Percentiles rank a stretch among this genome's conserved stretches.
Conservation (phyloP, 1,140 invertebrate genomes). For the Scaptomyza graminum region DNA sequence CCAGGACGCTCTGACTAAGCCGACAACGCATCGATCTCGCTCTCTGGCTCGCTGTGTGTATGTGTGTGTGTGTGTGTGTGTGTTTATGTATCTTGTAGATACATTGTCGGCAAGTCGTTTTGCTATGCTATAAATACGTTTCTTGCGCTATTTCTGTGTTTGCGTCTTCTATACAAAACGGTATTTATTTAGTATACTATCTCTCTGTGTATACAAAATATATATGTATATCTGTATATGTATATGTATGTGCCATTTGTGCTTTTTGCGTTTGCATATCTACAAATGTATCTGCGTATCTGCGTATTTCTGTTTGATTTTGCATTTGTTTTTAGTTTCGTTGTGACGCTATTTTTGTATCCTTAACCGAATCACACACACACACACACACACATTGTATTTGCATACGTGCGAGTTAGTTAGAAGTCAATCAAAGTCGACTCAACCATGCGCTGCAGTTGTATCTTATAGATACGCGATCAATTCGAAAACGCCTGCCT, state of each 20-base stretch:
- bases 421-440: constrained; percentile 14
- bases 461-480: constrained; percentile 15
- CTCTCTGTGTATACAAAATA: not conserved
- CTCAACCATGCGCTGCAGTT: constrained; percentile 18
- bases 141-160: constrained; percentile 44
- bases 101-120: constrained; percentile 15
- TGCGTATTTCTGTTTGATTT: constrained; percentile 61
- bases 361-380: constrained; percentile 6
- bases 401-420: constrained; percentile 17
- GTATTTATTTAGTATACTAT: constrained; percentile 41
- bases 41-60: constrained; percentile 1
- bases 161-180: constrained; percentile 49
- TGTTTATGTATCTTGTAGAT: constrained; percentile 35
- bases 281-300: constrained; percentile 10
- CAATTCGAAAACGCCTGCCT: not conserved
- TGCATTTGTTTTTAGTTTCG: constrained; percentile 57
- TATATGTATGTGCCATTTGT: constrained; percentile 9
- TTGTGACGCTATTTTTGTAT: constrained; percentile 31
- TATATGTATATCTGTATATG: not conserved
- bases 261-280: constrained; percentile 21
- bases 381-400: constrained; percentile 18
- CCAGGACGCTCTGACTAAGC: constrained; percentile 13
- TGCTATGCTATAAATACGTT: constrained; percentile 51
- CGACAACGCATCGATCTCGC: not conserved
- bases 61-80: not conserved